Percentiles rank a stretch among this genome's conserved stretches.
Conservation (phyloP, 1,140 invertebrate species). For the Megalonaias nervosa region DNA sequence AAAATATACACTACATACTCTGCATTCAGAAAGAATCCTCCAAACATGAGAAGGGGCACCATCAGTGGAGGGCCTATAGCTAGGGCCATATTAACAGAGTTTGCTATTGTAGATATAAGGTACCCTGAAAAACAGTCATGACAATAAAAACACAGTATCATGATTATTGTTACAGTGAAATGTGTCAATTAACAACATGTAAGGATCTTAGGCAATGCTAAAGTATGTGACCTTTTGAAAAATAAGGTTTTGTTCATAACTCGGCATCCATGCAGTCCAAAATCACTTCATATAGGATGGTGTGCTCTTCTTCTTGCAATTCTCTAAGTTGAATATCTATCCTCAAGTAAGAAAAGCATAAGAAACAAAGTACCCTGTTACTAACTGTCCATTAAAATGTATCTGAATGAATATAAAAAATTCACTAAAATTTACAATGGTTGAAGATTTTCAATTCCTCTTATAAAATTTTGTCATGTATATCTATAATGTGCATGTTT, state of each 20-base stretch:
- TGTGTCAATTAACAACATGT: background rate
- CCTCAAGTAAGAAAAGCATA: too few species aligned
- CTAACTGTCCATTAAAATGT: too few species aligned
- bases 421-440: too few species aligned
- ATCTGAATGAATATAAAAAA: too few species aligned
- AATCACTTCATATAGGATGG: background rate
- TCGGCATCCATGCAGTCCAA: background rate
- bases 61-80: constrained; percentile 91
- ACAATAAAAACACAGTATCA: background rate
- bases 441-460: too few species aligned
- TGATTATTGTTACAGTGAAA: background rate
- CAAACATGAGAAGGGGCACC: constrained; percentile 94
- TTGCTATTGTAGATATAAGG: constrained; percentile 88
- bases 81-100: constrained; percentile 86
- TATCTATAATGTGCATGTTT: too few species aligned
- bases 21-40: constrained; percentile 95
- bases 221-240: background rate
- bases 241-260: background rate
- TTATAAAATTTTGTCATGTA: too few species aligned
- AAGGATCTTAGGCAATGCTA: background rate
- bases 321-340: too few species aligned
- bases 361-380: too few species aligned
- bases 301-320: background rate
- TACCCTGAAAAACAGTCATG: constrained; percentile 78
- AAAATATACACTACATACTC: constrained; percentile 75